Percentiles rank a stretch among this genome's conserved stretches.
Conservation (phyloP, 2,113 vertebrate species). For the Aspiorhynchus laticeps region DNA sequence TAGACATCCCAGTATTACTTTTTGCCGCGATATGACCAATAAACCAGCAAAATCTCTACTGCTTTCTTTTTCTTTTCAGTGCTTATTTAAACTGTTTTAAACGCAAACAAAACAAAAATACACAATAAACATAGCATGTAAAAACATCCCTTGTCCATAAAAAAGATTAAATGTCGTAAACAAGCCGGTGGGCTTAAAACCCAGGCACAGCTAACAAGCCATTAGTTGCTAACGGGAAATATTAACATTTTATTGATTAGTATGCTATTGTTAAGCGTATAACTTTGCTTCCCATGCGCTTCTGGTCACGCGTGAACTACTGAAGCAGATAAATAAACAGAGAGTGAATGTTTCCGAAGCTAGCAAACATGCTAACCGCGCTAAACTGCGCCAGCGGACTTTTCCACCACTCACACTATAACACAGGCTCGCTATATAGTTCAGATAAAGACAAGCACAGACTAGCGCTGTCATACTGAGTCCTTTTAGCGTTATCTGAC, state of each 20-base stretch:
- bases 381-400: neutral
- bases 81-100: neutral
- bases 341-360: neutral
- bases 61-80: neutral
- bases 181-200: neutral
- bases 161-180: neutral
- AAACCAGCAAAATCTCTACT: no score
- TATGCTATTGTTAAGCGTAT: neutral
- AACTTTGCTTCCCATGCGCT: neutral
- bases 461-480: neutral
- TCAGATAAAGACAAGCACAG: neutral
- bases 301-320: neutral
- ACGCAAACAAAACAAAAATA: neutral
- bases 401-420: neutral
- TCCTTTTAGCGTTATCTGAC: conserved; percentile 60
- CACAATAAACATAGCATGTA: neutral
- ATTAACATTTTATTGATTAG: neutral
- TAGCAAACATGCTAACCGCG: conserved; percentile 24
- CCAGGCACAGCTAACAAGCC: neutral
- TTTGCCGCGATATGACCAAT: no score
- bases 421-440: neutral
- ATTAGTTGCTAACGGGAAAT: neutral
- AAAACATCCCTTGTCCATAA: neutral
- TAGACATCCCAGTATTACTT: no score
- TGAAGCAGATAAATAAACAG: neutral